Evolutionary conservation across 2,113 vertebrate genomes (phyloP), one percentile per base, ranked within the genome.

Genomic region (Lepus timidus): DNA sequence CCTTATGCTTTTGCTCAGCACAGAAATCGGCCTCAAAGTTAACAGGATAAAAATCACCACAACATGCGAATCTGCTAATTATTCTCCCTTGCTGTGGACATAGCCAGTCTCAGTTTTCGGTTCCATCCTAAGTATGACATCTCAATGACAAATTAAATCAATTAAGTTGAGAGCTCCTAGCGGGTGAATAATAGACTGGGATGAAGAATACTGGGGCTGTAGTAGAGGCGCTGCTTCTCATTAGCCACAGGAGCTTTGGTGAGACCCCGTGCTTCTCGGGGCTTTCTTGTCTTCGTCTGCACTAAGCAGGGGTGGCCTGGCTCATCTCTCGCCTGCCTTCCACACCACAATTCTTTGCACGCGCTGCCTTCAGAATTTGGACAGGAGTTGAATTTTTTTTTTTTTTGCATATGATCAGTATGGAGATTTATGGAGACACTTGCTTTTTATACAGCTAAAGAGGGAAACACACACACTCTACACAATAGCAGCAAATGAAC

Each of bases 401-500:
- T 33, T 33, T 51, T 39, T 93, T 82, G 91, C 92, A 95, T 64
- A 73, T 61, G 74, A 96, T 96, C 96, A 95, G 82, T 92, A 92
- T 96, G 95, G 96, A 97, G 96, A 95, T 96, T 97, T 96, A 95
- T 96, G 96, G 93, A 96, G 94, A 93, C 2, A 3, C 94, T 92
- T 95, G 95, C 81, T 90, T 96, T 92, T 91, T 88, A 87, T 95
- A 73, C 79, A 67, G 85, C 65, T 51, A 49, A 88, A 88, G 92
- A 93, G 74, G 73, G 82, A 95, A 84, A 36, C 62, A 52, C 74
- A 65, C 94, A 62, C 84, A 51, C 7, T 75, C 65, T 82, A 82
- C 96, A 96, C 96, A 96, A 96, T 96, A 91, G 95, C 96, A 94
- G 90, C 75, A 58, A 95, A 75, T n/a, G 91, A 94, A 76, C 70